These are phyloP conservation scores for Allacma fusca DNA, from an alignment of 2,888 invertebrate genomes.

Conservation along the genomic window DNA sequence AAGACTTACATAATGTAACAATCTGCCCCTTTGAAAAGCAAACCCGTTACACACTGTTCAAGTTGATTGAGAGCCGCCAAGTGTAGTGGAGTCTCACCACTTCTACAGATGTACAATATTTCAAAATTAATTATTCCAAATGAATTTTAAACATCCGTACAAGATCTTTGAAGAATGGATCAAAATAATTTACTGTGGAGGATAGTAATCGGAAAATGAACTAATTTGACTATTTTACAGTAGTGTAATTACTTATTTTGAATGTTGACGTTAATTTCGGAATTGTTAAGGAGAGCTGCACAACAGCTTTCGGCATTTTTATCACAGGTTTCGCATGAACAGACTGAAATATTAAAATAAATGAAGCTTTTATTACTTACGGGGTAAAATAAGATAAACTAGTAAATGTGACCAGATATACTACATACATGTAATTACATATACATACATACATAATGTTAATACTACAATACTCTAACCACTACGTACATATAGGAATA, in stretches of 20 bases:
- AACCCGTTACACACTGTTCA: conserved; percentile 82
- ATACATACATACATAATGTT: no score
- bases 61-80: conserved; percentile 84
- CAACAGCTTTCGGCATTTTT: background rate
- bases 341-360: background rate
- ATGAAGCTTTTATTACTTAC: background rate
- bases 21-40: conserved; percentile 86
- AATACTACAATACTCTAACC: no score
- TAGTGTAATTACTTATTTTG: background rate
- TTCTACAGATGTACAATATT: conserved; percentile 66
- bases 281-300: background rate
- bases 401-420: no score
- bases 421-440: no score
- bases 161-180: no score
- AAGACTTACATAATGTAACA: conserved; percentile 71
- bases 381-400: background rate
- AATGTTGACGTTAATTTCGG: background rate
- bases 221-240: no score
- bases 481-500: no score
- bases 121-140: background rate
- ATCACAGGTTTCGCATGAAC: background rate
- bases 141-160: no score
- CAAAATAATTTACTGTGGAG: no score
- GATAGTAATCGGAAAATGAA: no score
- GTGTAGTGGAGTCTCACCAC: conserved; percentile 85